Percentiles rank a stretch among this genome's conserved stretches.
Conservation (phyloP, 2,113 vertebrate species). For the Ondatra zibethicus region DNA sequence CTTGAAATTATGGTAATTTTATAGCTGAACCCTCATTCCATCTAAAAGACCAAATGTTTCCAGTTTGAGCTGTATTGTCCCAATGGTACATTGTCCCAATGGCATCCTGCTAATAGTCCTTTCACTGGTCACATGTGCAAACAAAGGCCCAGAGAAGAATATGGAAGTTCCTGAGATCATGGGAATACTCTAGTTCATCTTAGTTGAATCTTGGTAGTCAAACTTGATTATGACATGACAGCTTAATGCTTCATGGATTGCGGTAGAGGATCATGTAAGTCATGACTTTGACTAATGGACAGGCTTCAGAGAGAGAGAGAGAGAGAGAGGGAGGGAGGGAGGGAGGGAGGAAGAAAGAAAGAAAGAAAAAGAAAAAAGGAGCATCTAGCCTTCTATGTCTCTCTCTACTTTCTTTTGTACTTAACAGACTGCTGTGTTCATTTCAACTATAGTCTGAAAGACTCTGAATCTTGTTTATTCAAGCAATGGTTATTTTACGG, state of each 20-base stretch:
- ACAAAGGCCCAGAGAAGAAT: background rate
- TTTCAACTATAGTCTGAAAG: background rate
- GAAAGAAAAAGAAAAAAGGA: background rate
- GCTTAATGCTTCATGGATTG: background rate
- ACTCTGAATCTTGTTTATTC: background rate
- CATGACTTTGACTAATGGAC: background rate
- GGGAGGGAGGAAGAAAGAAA: background rate
- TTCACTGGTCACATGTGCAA: background rate
- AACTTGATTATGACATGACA: background rate
- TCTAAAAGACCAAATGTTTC: background rate
- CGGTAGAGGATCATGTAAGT: constrained; percentile 1
- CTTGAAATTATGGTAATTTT: constrained; percentile 12
- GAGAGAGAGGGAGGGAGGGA: background rate
- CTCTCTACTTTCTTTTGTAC: background rate
- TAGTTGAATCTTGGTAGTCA: background rate
- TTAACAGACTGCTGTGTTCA: constrained; percentile 30
- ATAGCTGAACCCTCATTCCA: background rate
- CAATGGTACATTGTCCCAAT: background rate
- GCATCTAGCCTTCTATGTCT: background rate
- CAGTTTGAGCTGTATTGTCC: background rate
- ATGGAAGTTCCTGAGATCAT: background rate
- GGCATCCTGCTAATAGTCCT: background rate
- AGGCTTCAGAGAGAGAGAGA: background rate
- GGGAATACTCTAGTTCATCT: background rate
- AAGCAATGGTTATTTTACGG: background rate